Percentiles rank a stretch among this genome's conserved stretches.
These are phyloP conservation scores for Mactromeris polynyma DNA, from an alignment of 2,888 invertebrate genomes.

Conservation along the genomic window DNA sequence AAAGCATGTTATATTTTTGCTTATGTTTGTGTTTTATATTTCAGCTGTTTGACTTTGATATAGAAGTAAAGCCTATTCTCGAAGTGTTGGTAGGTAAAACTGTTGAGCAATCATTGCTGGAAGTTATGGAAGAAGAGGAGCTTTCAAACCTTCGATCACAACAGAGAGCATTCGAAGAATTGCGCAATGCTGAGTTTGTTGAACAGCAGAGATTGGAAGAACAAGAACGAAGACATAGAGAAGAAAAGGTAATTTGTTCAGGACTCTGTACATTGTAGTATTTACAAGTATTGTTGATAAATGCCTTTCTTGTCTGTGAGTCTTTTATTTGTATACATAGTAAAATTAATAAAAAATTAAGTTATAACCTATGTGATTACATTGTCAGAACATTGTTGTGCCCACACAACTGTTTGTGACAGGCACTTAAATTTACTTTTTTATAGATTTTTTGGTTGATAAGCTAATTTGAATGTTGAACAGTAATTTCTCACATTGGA, in stretches of 20 bases:
- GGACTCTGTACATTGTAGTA: not conserved
- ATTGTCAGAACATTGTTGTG: too few species aligned
- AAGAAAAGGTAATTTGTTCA: conserved; percentile 84
- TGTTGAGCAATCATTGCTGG: conserved; percentile 95
- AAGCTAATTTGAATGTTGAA: too few species aligned
- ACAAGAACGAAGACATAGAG: conserved; percentile 90
- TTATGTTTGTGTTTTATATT: conserved; percentile 19
- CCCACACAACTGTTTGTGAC: too few species aligned
- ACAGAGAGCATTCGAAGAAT: conserved; percentile 91
- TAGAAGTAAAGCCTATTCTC: conserved; percentile 95
- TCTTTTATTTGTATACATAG: too few species aligned
- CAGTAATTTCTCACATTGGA: too few species aligned
- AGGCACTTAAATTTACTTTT: too few species aligned
- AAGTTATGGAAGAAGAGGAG: conserved; percentile 97
- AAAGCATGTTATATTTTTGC: not conserved
- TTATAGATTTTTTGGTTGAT: too few species aligned
- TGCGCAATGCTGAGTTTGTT: conserved; percentile 93
- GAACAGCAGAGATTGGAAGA: conserved; percentile 94
- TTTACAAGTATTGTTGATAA: too few species aligned
- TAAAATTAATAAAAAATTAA: too few species aligned
- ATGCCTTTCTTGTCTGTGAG: too few species aligned
- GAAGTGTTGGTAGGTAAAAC: conserved; percentile 96
- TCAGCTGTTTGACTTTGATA: conserved; percentile 95
- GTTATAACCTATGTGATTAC: too few species aligned
- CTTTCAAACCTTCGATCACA: conserved; percentile 93